Evolutionary conservation across 1,140 invertebrate genomes (phyloP).

Genomic region (Drosophila virilis): DNA sequence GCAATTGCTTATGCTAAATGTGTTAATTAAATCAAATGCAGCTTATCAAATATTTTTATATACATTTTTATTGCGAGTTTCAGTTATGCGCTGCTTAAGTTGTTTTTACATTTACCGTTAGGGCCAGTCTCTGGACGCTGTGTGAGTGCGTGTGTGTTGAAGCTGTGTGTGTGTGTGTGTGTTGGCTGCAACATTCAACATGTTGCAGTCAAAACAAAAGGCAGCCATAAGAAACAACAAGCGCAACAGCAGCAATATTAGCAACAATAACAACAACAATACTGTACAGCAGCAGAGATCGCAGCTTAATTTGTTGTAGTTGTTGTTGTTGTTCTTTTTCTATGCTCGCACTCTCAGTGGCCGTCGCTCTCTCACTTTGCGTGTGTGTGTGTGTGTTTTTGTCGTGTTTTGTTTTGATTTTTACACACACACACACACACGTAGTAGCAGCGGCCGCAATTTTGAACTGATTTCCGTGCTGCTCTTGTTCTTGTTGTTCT

Average conservation of each 20-base stretch:
- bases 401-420: slow-evolving; percentile 60
- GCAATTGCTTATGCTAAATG: slow-evolving; percentile 18
- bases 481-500: slow-evolving; percentile 27
- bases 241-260: slow-evolving; percentile 18
- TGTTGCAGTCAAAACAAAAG: slow-evolving; percentile 51
- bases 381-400: slow-evolving; percentile 33
- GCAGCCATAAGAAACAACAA: slow-evolving; percentile 27
- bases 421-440: slow-evolving; percentile 33
- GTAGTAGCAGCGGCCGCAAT: slow-evolving; percentile 30
- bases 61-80: slow-evolving; percentile 23
- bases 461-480: slow-evolving; percentile 53
- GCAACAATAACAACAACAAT: slow-evolving; percentile 32
- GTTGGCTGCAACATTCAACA: slow-evolving; percentile 45
- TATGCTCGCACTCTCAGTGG: slow-evolving; percentile 32
- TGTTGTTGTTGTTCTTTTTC: slow-evolving; percentile 36
- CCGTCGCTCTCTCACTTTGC: slow-evolving; percentile 14
- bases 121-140: slow-evolving; percentile 24
- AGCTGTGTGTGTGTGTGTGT: not conserved
- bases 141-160: slow-evolving; percentile 15
- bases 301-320: slow-evolving; percentile 16
- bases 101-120: slow-evolving; percentile 52
- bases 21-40: slow-evolving; percentile 34
- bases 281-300: slow-evolving; percentile 35
- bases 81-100: slow-evolving; percentile 35
- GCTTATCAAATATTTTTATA: slow-evolving; percentile 2